A percentile compares a stretch with the other conserved stretches of the same genome.
These are phyloP conservation scores for Scytalopus superciliaris DNA, from an alignment of 2,113 vertebrate genomes.

Conservation along the genomic window DNA sequence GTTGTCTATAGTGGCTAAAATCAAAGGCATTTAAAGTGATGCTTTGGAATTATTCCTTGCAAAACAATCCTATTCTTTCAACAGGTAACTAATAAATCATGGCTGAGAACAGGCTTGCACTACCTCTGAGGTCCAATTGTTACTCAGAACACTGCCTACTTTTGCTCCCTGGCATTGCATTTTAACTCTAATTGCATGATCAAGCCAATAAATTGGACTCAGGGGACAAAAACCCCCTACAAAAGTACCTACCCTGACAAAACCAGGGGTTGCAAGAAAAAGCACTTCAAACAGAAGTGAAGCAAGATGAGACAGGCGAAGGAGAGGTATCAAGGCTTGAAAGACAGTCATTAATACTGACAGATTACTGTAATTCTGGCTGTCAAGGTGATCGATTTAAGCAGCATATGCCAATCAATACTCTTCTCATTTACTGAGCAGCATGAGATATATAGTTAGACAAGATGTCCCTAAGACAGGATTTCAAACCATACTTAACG, in stretches of 20 bases:
- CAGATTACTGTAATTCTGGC: slow-evolving; percentile 99
- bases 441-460: slow-evolving; percentile 78
- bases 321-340: slow-evolving; percentile 80
- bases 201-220: slow-evolving; percentile 77
- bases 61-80: slow-evolving; percentile 67
- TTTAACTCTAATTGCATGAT: slow-evolving; percentile 77
- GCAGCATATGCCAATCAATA: slow-evolving; percentile 96
- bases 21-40: slow-evolving; percentile 71
- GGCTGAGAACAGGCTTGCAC: slow-evolving; percentile 64
- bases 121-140: slow-evolving; percentile 50
- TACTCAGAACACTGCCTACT: slow-evolving; percentile 64
- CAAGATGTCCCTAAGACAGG: slow-evolving; percentile 75
- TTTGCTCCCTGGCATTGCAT: slow-evolving; percentile 61
- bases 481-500: slow-evolving; percentile 80
- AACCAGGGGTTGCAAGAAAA: slow-evolving; percentile 76
- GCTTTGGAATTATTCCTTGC: slow-evolving; percentile 70
- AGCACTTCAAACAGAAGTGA: slow-evolving; percentile 74
- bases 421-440: slow-evolving; percentile 84
- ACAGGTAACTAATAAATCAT: slow-evolving; percentile 74
- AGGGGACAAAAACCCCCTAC: slow-evolving; percentile 57
- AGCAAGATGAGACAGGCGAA: slow-evolving; percentile 75
- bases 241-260: slow-evolving; percentile 69
- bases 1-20: slow-evolving; percentile 54
- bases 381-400: slow-evolving; percentile 95
- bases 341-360: slow-evolving; percentile 96